These are phyloP conservation scores for Diplogasteroides magnus DNA, from an alignment of 1,140 invertebrate species.

Conservation along the genomic window DNA sequence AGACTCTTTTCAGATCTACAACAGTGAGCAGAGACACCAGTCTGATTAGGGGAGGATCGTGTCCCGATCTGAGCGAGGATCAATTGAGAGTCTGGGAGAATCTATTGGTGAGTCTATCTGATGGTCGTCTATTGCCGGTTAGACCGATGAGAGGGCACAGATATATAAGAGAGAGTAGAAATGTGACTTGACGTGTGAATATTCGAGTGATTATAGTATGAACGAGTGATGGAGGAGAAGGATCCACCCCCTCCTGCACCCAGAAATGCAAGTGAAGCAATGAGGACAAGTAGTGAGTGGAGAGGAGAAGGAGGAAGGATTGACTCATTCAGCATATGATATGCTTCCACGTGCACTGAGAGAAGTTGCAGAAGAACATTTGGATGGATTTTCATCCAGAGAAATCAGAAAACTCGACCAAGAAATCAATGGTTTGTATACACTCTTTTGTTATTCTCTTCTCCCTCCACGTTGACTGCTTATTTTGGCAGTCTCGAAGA, in stretches of 20 bases:
- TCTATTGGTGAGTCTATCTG: conserved; percentile 14
- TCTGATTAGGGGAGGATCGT: conserved; percentile 12
- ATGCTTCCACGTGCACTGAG: conserved; percentile 7
- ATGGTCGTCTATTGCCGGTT: too few species aligned
- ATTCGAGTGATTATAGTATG: not conserved
- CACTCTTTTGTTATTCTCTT: not conserved
- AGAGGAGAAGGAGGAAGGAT: too few species aligned
- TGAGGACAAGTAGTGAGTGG: not conserved
- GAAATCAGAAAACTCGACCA: conserved; percentile 23
- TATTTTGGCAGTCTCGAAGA: too few species aligned
- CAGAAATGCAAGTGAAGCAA: not conserved
- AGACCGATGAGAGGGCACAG: too few species aligned
- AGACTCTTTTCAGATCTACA: not conserved
- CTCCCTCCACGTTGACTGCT: too few species aligned
- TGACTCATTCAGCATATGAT: conserved; percentile 13
- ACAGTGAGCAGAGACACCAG: not conserved
- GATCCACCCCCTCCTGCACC: not conserved
- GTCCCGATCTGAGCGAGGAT: conserved; percentile 26
- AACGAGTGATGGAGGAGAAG: not conserved
- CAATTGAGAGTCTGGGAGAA: conserved; percentile 27
- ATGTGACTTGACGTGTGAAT: too few species aligned
- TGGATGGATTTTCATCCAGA: conserved; percentile 17
- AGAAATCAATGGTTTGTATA: conserved; percentile 22
- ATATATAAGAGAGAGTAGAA: too few species aligned
- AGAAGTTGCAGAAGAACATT: conserved; percentile 13